phyloP scores from a whole-genome alignment of 2,888 invertebrate genomes.

The Eupithecia pulchellata region DNA sequence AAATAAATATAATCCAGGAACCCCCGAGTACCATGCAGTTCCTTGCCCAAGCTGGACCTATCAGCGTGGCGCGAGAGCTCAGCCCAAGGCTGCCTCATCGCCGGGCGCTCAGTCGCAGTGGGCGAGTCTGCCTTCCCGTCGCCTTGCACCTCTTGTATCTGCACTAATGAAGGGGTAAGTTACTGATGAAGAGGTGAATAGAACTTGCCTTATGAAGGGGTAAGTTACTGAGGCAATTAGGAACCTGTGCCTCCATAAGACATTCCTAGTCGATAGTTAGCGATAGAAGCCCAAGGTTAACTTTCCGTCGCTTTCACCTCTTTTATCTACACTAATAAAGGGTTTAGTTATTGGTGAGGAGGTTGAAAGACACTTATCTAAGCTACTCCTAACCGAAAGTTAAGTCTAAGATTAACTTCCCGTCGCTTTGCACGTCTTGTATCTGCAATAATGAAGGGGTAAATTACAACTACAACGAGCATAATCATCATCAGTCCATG shows the following conservation, averaged over 20 bases:
- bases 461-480: too few species aligned
- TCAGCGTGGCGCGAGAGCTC: constrained; percentile 93
- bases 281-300: constrained; percentile 92
- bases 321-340: too few species aligned
- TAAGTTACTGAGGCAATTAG: constrained; percentile 86
- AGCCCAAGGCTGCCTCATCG: constrained; percentile 92
- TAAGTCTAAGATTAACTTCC: too few species aligned
- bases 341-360: too few species aligned
- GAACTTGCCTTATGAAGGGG: constrained; percentile 93
- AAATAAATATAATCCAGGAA: constrained; percentile 87
- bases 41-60: constrained; percentile 92
- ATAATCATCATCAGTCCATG: too few species aligned
- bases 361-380: too few species aligned
- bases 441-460: constrained; percentile 94
- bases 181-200: constrained; percentile 4
- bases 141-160: constrained; percentile 96
- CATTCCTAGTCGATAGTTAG: constrained; percentile 95
- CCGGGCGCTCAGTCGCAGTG: constrained; percentile 90
- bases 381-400: too few species aligned
- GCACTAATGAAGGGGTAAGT: constrained; percentile 93
- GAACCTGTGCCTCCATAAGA: constrained; percentile 92
- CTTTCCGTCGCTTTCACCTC: constrained; percentile 91
- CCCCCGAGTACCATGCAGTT: constrained; percentile 93
- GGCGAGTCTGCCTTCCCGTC: constrained; percentile 94
- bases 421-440: constrained; percentile 96